Percentiles rank a stretch among this genome's conserved stretches.
These are phyloP conservation scores for Cavia porcellus DNA, from an alignment of 2,113 vertebrate species.

Conservation along the genomic window DNA sequence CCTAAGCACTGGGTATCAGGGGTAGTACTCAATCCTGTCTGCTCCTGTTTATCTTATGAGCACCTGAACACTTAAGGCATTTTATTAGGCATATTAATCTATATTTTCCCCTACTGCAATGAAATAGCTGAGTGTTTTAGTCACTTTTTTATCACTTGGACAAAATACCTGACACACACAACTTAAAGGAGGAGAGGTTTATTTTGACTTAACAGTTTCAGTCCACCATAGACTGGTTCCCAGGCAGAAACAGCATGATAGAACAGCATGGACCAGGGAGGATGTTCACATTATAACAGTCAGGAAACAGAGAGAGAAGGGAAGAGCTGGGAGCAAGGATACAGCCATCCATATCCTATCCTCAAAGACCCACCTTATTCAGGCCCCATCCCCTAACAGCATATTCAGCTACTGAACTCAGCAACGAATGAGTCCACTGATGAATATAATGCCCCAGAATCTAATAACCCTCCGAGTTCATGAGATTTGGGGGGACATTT, in stretches of 20 bases:
- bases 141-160: not conserved
- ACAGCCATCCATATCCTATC: not conserved
- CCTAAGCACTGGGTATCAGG: not conserved
- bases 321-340: not conserved
- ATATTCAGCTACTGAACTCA: not conserved
- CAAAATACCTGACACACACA: not conserved
- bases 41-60: not conserved
- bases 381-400: not conserved
- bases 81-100: not conserved
- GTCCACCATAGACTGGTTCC: not conserved
- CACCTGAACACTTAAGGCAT: not conserved
- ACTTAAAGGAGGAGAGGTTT: not conserved
- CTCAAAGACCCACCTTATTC: not conserved
- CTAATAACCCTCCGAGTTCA: not conserved
- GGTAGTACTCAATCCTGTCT: not conserved
- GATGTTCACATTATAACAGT: not conserved
- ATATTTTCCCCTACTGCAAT: not conserved
- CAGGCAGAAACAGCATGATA: not conserved
- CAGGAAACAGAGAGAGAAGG: not conserved
- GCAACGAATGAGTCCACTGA: not conserved
- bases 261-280: not conserved
- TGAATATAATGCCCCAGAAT: not conserved
- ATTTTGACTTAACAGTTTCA: not conserved
- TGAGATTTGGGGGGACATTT: not conserved
- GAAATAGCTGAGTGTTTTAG: not conserved